Conservation (phyloP, 1,140 invertebrate genomes). For the Brachionus sp. region DNA sequence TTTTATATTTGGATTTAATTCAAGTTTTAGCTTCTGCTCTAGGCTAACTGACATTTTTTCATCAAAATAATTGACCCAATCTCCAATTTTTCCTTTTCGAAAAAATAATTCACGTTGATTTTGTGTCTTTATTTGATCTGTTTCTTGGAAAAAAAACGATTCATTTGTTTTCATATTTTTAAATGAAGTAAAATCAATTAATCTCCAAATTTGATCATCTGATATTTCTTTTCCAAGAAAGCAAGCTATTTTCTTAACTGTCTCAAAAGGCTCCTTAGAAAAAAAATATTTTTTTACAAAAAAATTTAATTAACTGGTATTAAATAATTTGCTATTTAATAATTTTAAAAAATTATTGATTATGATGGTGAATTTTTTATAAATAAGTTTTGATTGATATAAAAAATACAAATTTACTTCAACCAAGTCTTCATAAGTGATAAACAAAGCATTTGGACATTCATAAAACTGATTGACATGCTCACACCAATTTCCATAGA, state of each 20-base stretch:
- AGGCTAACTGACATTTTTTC: background rate
- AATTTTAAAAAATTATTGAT: too few species aligned
- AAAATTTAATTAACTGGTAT: background rate
- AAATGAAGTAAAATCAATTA: background rate
- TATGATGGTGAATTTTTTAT: too few species aligned
- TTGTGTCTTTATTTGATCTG: background rate
- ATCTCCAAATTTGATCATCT: background rate
- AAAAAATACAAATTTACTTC: slow-evolving; percentile 4
- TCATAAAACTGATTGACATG: slow-evolving; percentile 21
- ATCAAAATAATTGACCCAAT: background rate
- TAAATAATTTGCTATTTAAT: too few species aligned
- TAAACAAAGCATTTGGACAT: background rate
- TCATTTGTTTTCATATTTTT: slow-evolving; percentile 6
- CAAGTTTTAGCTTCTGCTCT: background rate
- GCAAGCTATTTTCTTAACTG: background rate
- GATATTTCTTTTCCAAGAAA: background rate
- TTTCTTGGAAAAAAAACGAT: background rate
- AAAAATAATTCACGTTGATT: background rate
- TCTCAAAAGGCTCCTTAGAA: background rate
- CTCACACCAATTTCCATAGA: slow-evolving; percentile 20
- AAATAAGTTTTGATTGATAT: background rate
- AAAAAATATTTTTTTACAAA: background rate
- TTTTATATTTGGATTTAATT: background rate
- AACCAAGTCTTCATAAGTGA: slow-evolving; percentile 11
- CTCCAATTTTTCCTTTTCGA: slow-evolving; percentile 14